Percentiles rank a stretch among this genome's conserved stretches.
Evolutionary conservation across 2,113 vertebrate species (phyloP).

Genomic region (Neopipo cinnamomea): DNA sequence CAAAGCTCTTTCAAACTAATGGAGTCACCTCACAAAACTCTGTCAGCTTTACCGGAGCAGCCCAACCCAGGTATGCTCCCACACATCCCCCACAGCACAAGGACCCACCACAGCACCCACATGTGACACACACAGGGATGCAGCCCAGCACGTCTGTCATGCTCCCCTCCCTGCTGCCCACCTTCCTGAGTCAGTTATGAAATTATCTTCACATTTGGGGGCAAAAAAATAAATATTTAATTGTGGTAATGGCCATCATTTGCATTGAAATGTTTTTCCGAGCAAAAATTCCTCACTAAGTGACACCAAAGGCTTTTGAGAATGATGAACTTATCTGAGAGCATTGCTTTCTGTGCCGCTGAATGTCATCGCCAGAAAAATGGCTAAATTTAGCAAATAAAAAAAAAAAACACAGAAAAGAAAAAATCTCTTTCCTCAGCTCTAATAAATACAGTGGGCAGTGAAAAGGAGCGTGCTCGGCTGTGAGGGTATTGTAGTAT

Average conservation of each 20-base stretch:
- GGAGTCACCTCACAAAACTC: background rate
- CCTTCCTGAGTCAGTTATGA: background rate
- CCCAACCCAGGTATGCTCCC: background rate
- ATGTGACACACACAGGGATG: accelerated
- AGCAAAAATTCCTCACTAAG: background rate
- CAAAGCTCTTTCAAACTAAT: background rate
- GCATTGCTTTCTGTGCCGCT: background rate
- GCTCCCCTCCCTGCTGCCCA: background rate
- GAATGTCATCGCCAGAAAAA: background rate
- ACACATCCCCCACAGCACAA: accelerated
- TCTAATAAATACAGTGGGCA: background rate
- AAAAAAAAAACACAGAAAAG: background rate
- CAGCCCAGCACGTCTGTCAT: background rate
- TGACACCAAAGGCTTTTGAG: conserved; percentile 31
- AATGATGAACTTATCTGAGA: conserved; percentile 18
- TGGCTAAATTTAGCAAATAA: conserved; percentile 27
- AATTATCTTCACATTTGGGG: background rate
- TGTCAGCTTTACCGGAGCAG: background rate
- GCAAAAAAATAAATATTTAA: conserved; percentile 7
- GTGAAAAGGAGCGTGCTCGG: background rate
- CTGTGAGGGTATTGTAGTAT: background rate
- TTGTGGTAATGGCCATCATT: conserved; percentile 11
- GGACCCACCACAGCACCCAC: accelerated
- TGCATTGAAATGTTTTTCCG: conserved; percentile 30
- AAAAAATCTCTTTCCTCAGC: background rate